Evolutionary conservation across 53 echinoderm and acorn worm genomes (phyloP).

Genomic region (Luidia sarsii): DNA sequence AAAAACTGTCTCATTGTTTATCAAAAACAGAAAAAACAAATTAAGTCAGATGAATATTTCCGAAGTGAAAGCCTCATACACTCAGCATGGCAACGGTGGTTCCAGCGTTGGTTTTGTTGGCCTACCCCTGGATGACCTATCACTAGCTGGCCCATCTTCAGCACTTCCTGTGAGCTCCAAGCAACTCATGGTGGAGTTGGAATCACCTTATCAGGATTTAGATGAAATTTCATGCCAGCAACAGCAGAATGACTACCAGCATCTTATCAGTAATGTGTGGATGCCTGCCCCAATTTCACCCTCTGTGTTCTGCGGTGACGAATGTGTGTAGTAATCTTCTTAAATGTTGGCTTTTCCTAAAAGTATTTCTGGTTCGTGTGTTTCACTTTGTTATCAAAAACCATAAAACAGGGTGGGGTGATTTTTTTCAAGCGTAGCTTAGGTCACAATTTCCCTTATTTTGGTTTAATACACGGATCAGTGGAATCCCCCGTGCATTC

Average conservation of each 20-base stretch:
- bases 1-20: constrained; percentile 14
- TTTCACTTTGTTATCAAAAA: too few relatives aligned
- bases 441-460: too few relatives aligned
- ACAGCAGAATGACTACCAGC: constrained; percentile 38
- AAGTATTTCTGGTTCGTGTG: too few relatives aligned
- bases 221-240: constrained; percentile 33
- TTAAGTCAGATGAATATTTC: background rate
- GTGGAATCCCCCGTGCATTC: too few relatives aligned
- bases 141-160: background rate
- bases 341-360: too few relatives aligned
- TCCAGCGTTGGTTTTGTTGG: constrained; percentile 5
- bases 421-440: too few relatives aligned
- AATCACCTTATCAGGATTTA: constrained; percentile 34
- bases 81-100: background rate
- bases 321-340: too few relatives aligned
- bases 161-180: constrained; percentile 9
- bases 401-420: too few relatives aligned
- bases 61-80: background rate
- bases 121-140: background rate
- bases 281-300: constrained; percentile 46
- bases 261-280: constrained; percentile 45
- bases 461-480: too few relatives aligned
- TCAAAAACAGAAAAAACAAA: constrained; percentile 2
- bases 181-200: constrained; percentile 20
- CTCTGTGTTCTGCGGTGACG: too few relatives aligned